Percentiles rank a stretch among this genome's conserved stretches.
phyloP scores from a whole-genome alignment of 2,797 vertebrate species.

The Gobio occitaniae region DNA sequence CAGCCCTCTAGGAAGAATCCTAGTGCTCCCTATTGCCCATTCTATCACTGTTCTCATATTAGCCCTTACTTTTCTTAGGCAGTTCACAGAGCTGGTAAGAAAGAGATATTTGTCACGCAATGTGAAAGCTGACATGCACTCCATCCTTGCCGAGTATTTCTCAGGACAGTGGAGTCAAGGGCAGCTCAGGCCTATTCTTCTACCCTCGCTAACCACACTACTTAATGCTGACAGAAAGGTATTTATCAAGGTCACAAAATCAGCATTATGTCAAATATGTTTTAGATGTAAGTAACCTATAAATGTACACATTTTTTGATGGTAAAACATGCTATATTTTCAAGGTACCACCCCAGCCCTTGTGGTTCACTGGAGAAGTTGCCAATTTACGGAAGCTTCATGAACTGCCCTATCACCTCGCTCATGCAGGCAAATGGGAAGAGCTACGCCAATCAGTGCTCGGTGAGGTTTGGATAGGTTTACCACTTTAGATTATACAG shows the following conservation, averaged over 20 bases:
- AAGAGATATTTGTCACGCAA: constrained; percentile 73
- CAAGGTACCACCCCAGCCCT: constrained; percentile 83
- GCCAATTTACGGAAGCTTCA: constrained; percentile 83
- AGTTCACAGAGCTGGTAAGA: constrained; percentile 73
- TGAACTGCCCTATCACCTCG: constrained; percentile 82
- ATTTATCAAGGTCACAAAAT: constrained; percentile 24
- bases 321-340: constrained; percentile 4
- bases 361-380: constrained; percentile 80
- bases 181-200: constrained; percentile 75
- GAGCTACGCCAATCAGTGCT: constrained; percentile 80
- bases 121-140: constrained; percentile 69
- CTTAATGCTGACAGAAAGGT: constrained; percentile 85
- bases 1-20: background rate
- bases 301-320: background rate
- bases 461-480: constrained; percentile 67
- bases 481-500: background rate
- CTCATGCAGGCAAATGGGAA: constrained; percentile 73
- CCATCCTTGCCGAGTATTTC: constrained; percentile 82
- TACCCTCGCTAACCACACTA: constrained; percentile 74
- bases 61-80: constrained; percentile 65
- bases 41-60: background rate
- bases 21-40: background rate
- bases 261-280: background rate
- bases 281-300: background rate
- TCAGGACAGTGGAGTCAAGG: constrained; percentile 82